A percentile compares a stretch with the other conserved stretches of the same genome.
Evolutionary conservation across 2,797 vertebrate genomes (phyloP).

Genomic region (Crax fasciolata): DNA sequence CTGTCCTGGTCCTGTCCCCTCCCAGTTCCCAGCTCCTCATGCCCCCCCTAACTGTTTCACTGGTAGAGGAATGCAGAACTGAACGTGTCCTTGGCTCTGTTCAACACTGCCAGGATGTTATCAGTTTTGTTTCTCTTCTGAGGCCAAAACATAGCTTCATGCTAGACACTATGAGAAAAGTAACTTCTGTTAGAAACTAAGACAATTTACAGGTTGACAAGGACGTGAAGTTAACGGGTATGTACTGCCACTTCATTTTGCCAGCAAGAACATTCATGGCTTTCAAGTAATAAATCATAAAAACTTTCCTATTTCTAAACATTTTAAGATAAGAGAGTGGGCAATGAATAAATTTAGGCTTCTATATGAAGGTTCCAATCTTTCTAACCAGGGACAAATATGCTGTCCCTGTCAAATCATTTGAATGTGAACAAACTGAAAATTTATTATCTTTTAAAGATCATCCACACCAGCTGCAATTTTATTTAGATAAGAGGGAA

Average conservation of each 20-base stretch:
- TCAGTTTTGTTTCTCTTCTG: too few species aligned
- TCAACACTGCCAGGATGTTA: too few species aligned
- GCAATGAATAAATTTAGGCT: conserved; percentile 90
- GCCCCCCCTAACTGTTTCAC: too few species aligned
- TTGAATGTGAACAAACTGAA: conserved; percentile 84
- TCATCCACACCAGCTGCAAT: conserved; percentile 1
- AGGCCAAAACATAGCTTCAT: too few species aligned
- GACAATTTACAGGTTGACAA: conserved; percentile 51
- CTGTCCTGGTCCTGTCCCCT: too few species aligned
- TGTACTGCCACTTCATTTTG: conserved; percentile 69
- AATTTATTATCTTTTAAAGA: conserved; percentile 78
- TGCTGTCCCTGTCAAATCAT: conserved; percentile 82
- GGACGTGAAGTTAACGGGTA: conserved; percentile 80
- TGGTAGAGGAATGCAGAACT: too few species aligned
- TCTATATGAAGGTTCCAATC: conserved; percentile 83
- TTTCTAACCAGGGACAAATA: conserved; percentile 80
- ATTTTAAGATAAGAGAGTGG: conserved; percentile 90
- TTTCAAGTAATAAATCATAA: conserved; percentile 92
- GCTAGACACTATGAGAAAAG: not conserved
- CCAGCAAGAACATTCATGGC: conserved; percentile 86
- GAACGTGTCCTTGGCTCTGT: too few species aligned
- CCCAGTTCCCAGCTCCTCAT: too few species aligned
- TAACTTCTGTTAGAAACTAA: too few species aligned
- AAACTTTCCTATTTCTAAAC: conserved; percentile 86
- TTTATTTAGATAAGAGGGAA: not conserved